These are phyloP conservation scores for Dryocosmus kuriphilus DNA, from an alignment of 2,888 invertebrate species.

Conservation along the genomic window DNA sequence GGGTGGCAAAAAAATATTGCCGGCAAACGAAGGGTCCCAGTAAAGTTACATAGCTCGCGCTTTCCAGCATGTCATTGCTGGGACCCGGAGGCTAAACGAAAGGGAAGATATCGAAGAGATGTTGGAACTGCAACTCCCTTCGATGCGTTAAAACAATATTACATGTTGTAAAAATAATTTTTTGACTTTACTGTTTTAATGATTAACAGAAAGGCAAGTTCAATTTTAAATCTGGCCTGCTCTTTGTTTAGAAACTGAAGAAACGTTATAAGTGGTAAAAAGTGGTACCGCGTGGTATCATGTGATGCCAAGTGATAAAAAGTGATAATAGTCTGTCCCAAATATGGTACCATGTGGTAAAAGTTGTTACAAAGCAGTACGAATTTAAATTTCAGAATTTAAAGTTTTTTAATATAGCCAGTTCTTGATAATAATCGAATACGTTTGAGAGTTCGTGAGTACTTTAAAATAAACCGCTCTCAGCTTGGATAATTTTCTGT, in stretches of 20 bases:
- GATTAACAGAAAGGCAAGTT: background rate
- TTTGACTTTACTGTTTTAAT: background rate
- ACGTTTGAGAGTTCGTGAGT: background rate
- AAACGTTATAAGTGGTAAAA: too few species aligned
- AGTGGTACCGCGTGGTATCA: too few species aligned
- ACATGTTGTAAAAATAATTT: constrained; percentile 28
- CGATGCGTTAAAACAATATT: constrained; percentile 14
- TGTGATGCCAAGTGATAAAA: too few species aligned
- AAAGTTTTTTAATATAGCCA: background rate
- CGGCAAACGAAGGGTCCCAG: constrained; percentile 62
- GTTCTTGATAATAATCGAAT: background rate
- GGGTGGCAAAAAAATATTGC: constrained; percentile 67
- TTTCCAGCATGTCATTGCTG: constrained; percentile 72
- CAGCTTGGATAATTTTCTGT: background rate
- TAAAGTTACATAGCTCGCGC: constrained; percentile 63
- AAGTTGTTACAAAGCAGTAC: background rate
- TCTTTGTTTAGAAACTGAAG: background rate
- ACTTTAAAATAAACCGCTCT: background rate
- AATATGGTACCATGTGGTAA: too few species aligned
- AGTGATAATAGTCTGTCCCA: too few species aligned
- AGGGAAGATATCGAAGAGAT: constrained; percentile 6
- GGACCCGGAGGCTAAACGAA: constrained; percentile 61
- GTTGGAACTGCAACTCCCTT: constrained; percentile 1
- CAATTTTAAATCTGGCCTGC: background rate
- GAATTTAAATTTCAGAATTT: background rate